Evolutionary conservation across 2,888 invertebrate genomes (phyloP).

Genomic region (Yponomeuta plumbellus): DNA sequence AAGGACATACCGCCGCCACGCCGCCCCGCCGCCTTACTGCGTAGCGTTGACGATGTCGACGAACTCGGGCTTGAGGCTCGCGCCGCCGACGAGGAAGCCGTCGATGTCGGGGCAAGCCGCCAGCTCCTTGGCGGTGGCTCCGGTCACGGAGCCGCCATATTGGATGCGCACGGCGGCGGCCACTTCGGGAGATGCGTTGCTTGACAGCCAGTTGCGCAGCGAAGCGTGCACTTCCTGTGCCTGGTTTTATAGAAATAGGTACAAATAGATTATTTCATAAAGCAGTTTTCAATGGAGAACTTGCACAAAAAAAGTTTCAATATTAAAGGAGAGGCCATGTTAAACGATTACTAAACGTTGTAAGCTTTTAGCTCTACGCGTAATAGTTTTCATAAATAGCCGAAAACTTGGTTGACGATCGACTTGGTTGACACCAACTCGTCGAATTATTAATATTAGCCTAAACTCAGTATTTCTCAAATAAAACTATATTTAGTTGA

Average conservation of each 20-base stretch:
- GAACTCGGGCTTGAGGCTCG: constrained; percentile 98
- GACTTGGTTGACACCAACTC: too few relatives aligned
- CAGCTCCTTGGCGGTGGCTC: constrained; percentile 91
- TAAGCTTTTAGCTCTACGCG: too few relatives aligned
- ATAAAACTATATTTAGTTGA: too few relatives aligned
- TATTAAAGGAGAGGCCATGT: too few relatives aligned
- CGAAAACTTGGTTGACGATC: too few relatives aligned
- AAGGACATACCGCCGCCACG: background rate
- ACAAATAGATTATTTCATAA: too few relatives aligned
- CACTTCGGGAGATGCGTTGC: constrained; percentile 86
- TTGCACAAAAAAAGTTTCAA: too few relatives aligned
- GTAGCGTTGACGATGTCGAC: constrained; percentile 94
- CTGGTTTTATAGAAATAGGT: constrained; percentile 45
- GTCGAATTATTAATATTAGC: too few relatives aligned
- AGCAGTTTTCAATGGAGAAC: too few relatives aligned
- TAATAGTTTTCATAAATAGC: too few relatives aligned
- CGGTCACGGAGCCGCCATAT: constrained; percentile 98
- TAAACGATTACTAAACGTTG: too few relatives aligned
- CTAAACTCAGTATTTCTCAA: too few relatives aligned
- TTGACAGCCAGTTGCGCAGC: constrained; percentile 89
- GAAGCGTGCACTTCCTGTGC: constrained; percentile 96
- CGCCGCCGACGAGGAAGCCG: constrained; percentile 99
- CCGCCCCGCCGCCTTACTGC: constrained; percentile 29
- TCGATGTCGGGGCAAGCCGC: constrained; percentile 95
- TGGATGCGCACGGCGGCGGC: constrained; percentile 90